Conservation (phyloP, 1,140 invertebrate species). For the Pogonomyrmex barbatus region DNA sequence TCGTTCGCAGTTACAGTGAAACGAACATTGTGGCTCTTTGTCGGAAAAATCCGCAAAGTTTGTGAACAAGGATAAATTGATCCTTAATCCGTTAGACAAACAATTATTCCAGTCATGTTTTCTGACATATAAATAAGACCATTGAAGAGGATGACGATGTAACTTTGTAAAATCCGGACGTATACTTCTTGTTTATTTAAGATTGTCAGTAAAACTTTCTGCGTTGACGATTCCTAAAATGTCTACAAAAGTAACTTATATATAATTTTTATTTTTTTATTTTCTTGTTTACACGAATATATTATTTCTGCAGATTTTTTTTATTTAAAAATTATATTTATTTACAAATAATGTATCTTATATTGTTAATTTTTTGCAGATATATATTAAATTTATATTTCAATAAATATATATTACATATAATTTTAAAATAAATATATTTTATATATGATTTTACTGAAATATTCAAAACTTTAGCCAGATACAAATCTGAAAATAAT, state of each 20-base stretch:
- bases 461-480: too few relatives aligned
- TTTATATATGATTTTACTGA: background rate
- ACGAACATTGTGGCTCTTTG: slow-evolving; percentile 14
- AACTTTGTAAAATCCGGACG: background rate
- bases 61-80: background rate
- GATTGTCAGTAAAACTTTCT: background rate
- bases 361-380: background rate
- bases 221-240: too few relatives aligned
- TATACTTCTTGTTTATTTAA: background rate
- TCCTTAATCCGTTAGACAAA: slow-evolving; percentile 10
- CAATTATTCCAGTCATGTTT: slow-evolving; percentile 9
- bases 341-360: background rate
- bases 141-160: background rate
- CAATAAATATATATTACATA: background rate
- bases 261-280: slow-evolving; percentile 1
- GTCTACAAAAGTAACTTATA: background rate
- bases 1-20: slow-evolving; percentile 38
- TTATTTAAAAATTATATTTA: background rate
- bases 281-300: background rate
- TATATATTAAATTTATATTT: background rate
- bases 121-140: background rate
- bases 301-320: background rate
- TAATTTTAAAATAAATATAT: background rate
- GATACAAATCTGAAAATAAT: too few relatives aligned
- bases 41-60: slow-evolving; percentile 28